Percentiles rank a stretch among this genome's conserved stretches.
phyloP scores from a whole-genome alignment of 2,113 vertebrate species.

The Stegastes partitus region DNA sequence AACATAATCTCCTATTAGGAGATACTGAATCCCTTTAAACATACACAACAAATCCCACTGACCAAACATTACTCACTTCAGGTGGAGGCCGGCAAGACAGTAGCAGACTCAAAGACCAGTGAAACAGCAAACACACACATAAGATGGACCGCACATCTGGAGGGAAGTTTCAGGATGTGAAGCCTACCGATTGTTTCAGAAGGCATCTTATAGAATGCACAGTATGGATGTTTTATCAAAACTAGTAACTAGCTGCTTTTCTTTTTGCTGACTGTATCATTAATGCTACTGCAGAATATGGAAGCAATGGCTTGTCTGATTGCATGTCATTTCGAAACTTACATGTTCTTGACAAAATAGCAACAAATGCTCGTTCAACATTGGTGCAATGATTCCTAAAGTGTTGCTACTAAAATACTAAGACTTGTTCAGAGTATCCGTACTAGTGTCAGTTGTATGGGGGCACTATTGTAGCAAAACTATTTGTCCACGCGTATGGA shows the following conservation, averaged over 20 bases:
- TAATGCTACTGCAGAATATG: neutral
- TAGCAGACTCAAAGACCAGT: conserved; percentile 11
- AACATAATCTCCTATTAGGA: conserved; percentile 42
- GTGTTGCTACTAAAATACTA: neutral
- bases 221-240: no score
- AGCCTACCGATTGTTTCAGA: neutral
- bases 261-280: neutral
- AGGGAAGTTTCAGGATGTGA: conserved; percentile 67
- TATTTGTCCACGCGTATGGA: no score
- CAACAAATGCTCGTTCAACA: neutral
- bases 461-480: no score
- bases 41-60: conserved; percentile 65
- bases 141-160: conserved; percentile 44
- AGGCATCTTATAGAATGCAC: neutral
- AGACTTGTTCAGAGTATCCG: no score
- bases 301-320: neutral
- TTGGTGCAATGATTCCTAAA: neutral
- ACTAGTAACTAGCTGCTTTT: no score
- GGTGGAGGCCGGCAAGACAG: conserved; percentile 48
- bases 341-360: neutral
- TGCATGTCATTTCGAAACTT: neutral
- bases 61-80: conserved; percentile 72
- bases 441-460: neutral
- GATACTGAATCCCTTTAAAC: conserved; percentile 40
- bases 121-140: conserved; percentile 24